phyloP scores from a whole-genome alignment of 2,797 vertebrate genomes.

The Falco berigora region DNA sequence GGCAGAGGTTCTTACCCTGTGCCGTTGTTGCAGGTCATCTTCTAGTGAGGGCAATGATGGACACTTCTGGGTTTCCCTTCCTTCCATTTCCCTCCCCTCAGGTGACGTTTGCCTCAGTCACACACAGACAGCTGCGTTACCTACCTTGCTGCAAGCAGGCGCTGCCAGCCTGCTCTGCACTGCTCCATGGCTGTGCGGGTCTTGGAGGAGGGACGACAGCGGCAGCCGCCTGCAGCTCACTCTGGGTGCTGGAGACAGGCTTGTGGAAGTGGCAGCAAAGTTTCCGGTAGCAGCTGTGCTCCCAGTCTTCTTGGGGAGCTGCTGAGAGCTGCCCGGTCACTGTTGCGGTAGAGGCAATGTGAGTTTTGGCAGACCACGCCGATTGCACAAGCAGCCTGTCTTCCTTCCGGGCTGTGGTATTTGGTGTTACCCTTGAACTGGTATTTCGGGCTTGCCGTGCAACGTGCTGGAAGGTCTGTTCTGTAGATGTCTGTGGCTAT shows the following conservation, averaged over 20 bases:
- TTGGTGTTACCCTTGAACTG: background rate
- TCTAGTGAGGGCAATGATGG: background rate
- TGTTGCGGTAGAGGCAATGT: accelerated
- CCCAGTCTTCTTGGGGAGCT: background rate
- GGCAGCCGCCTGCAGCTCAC: accelerated
- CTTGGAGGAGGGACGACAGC: background rate
- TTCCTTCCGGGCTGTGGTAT: background rate
- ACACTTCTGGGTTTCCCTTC: background rate
- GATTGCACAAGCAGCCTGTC: background rate
- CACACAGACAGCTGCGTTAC: background rate
- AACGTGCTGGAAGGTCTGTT: background rate
- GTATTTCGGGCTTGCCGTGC: accelerated
- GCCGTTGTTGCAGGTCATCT: background rate
- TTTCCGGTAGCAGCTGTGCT: background rate
- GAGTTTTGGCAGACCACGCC: background rate
- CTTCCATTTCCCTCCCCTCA: no score
- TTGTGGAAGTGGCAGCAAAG: background rate
- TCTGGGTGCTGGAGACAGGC: background rate
- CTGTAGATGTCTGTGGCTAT: background rate
- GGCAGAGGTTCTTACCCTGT: background rate
- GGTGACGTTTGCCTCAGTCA: background rate
- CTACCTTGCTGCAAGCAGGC: background rate
- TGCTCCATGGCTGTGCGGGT: background rate
- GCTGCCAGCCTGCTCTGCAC: accelerated
- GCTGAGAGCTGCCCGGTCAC: background rate